Conservation (phyloP, 2,797 vertebrate species). For the Babyrousa celebensis region DNA sequence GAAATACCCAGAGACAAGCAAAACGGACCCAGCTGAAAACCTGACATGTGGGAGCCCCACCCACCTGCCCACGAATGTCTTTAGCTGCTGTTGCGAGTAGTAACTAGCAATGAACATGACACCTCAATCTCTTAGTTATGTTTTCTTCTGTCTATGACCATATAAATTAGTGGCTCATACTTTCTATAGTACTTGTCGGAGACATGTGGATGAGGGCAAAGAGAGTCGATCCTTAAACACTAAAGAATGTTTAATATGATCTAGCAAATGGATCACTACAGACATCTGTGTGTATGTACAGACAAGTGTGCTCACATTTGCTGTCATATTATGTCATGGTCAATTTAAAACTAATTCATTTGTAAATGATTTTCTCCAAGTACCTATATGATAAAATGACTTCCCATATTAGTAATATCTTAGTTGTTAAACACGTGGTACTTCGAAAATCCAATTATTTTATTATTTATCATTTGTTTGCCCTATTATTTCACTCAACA, state of each 20-base stretch:
- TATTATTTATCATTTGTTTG: constrained; percentile 12
- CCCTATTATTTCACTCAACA: not conserved
- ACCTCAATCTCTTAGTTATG: not conserved
- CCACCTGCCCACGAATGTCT: not conserved
- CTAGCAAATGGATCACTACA: constrained; percentile 32
- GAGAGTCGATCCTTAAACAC: not conserved
- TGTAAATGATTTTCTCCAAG: constrained; percentile 39
- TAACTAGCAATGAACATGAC: not conserved
- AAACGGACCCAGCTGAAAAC: not conserved
- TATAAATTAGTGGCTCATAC: not conserved
- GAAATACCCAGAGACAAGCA: not conserved
- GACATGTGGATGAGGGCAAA: not conserved
- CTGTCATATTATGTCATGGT: not conserved
- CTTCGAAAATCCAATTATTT: constrained; percentile 47
- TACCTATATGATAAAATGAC: constrained; percentile 20
- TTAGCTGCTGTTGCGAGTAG: not conserved
- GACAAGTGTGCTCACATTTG: constrained; percentile 18
- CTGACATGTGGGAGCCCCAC: not conserved
- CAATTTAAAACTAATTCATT: constrained; percentile 25
- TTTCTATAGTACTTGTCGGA: not conserved
- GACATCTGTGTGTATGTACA: not conserved
- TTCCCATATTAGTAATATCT: constrained; percentile 24
- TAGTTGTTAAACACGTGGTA: not conserved
- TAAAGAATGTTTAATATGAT: not conserved
- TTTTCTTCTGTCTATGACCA: constrained; percentile 26